phyloP scores from a whole-genome alignment of 2,797 vertebrate species.

The Liasis olivaceus region DNA sequence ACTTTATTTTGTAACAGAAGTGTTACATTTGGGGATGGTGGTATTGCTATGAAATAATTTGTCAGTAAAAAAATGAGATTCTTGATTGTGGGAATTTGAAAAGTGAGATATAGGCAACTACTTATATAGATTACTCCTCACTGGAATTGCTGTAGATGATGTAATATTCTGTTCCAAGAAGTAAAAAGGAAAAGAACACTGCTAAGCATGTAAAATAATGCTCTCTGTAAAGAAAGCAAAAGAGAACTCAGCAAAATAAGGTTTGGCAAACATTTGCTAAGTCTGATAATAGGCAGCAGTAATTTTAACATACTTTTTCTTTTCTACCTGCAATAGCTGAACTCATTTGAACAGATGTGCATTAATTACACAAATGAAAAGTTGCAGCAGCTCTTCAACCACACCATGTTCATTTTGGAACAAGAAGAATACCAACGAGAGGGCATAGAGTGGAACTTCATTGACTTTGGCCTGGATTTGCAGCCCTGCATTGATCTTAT shows the following conservation, averaged over 20 bases:
- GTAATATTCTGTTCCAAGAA: background rate
- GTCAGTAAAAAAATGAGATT: background rate
- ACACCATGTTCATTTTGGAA: constrained; percentile 86
- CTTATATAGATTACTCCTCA: too few relatives aligned
- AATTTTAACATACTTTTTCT: background rate
- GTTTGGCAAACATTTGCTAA: background rate
- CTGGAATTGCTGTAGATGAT: background rate
- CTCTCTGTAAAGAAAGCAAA: background rate
- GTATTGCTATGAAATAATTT: background rate
- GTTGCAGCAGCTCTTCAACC: constrained; percentile 84
- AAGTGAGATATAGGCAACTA: background rate
- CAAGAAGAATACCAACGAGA: constrained; percentile 85
- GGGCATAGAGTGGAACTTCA: constrained; percentile 86
- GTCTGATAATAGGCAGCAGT: background rate
- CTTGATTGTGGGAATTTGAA: background rate
- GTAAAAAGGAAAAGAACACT: background rate
- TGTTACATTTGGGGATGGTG: background rate
- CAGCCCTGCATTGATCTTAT: constrained; percentile 85
- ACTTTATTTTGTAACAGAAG: background rate
- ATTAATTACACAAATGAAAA: constrained; percentile 86
- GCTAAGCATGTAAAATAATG: background rate
- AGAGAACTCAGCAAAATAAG: background rate
- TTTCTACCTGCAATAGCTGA: constrained; percentile 72
- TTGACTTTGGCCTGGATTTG: constrained; percentile 82
- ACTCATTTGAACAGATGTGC: constrained; percentile 84